Evolutionary conservation across 2,113 vertebrate species (phyloP).

Genomic region (Vulpes lagopus): DNA sequence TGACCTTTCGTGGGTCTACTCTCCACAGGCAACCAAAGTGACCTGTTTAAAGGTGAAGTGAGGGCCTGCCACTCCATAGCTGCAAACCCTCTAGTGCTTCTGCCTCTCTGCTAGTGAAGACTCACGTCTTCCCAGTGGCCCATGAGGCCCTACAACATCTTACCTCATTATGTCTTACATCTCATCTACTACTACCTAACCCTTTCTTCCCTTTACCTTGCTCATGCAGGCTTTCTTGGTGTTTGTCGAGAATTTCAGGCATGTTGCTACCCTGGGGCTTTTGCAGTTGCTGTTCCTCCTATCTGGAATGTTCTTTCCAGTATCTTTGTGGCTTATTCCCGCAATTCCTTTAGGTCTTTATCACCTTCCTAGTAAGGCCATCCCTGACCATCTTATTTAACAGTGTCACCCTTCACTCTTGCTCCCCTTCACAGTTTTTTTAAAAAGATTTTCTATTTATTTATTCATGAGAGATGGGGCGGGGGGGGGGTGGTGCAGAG

Average conservation of each 20-base stretch:
- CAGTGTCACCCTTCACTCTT: not conserved
- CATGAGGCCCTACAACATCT: accelerated
- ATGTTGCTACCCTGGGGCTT: not conserved
- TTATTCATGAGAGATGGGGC: too few relatives aligned
- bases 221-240: too few relatives aligned
- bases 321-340: too few relatives aligned
- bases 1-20: not conserved
- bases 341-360: not conserved
- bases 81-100: not conserved
- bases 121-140: accelerated
- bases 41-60: accelerated
- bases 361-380: not conserved
- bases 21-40: not conserved
- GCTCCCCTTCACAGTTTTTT: not conserved
- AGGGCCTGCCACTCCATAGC: accelerated
- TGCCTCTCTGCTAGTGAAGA: not conserved
- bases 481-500: too few relatives aligned
- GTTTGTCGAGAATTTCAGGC: not conserved
- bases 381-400: not conserved
- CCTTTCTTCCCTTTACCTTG: not conserved
- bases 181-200: not conserved
- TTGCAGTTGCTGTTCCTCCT: not conserved
- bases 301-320: not conserved
- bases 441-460: too few relatives aligned
- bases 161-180: accelerated